Evolutionary conservation across 37 sponge, comb jelly and placozoan genomes (phyloP), one percentile per base, ranked within the genome.

Genomic region (Halichondria panicea): DNA sequence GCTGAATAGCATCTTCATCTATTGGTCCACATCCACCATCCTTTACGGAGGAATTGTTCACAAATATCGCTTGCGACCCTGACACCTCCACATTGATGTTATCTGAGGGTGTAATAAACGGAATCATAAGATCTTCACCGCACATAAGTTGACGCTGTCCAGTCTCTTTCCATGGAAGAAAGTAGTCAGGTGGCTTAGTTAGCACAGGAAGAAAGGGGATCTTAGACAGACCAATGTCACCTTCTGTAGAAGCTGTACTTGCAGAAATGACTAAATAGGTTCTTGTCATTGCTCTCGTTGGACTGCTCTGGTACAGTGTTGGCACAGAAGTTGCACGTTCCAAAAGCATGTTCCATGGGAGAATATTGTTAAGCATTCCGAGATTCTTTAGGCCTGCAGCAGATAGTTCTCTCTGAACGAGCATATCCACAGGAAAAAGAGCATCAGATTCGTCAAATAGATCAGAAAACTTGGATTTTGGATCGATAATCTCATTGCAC

Each of bases 171-270:
- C 82, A 81, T 7, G 30, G 52, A 12, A 81, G 38, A 25, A 48
- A 39, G 32, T 81, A 81, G 24, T 63, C 40, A 27, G 68, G 45
- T 60, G 84, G 84, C 34, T 68, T 83, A 27, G 42, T 61, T 31
- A 76, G 37, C 3, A 83, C 84, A 36, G 84, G 84, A 12, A 88
- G 28, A 41, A 88, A 88, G 18, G 76, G 81, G 4, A 80, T 40
- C 3, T 31, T n/a, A n/a, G n/a, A n/a, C n/a, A n/a, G n/a, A n/a
- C n/a, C n/a, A n/a, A n/a, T n/a, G 25, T 58, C 25, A 30, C 24
- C 60, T 27, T 19, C 6, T 22, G 24, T 30, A 58, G 19, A 58
- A n/a, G n/a, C n/a, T n/a, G n/a, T n/a, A n/a, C n/a, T n/a, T n/a
- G n/a, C n/a, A n/a, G n/a, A n/a, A n/a, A n/a, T n/a, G n/a, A 63